phyloP scores from a whole-genome alignment of 2,113 vertebrate species.

The Ornithorhynchus anatinus region DNA sequence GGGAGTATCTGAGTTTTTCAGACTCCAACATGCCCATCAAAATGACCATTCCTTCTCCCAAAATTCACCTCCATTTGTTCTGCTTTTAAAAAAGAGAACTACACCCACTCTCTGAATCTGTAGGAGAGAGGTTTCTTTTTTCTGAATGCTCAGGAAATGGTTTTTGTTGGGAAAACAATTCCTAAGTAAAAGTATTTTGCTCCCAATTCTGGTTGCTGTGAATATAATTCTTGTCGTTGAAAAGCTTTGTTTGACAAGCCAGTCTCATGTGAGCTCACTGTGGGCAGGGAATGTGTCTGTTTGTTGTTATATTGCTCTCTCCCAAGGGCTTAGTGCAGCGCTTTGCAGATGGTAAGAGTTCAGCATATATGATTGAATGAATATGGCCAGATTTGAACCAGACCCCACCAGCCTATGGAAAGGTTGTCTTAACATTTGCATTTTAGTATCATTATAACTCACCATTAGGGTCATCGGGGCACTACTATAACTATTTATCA shows the following conservation, averaged over 20 bases:
- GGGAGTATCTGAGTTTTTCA: background rate
- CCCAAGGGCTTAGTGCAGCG: too few relatives aligned
- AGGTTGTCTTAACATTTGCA: background rate
- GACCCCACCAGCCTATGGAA: background rate
- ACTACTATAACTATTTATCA: too few relatives aligned
- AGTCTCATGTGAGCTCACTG: too few relatives aligned
- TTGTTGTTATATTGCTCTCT: too few relatives aligned
- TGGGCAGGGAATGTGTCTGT: too few relatives aligned
- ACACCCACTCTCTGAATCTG: background rate
- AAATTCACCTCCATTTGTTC: background rate
- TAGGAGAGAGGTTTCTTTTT: background rate
- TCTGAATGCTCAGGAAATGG: background rate
- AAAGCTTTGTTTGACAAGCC: too few relatives aligned
- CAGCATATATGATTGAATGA: too few relatives aligned
- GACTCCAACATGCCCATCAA: background rate
- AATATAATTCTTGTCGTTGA: too few relatives aligned
- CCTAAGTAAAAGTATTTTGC: background rate
- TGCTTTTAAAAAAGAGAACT: background rate
- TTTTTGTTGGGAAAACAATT: background rate
- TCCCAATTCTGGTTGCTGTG: too few relatives aligned
- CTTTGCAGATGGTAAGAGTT: too few relatives aligned
- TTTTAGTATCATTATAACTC: constrained; percentile 6
- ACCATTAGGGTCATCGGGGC: too few relatives aligned
- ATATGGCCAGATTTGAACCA: too few relatives aligned
- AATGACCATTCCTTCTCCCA: background rate